Evolutionary conservation across 2,888 invertebrate species (phyloP), one percentile per base, ranked within the genome.

Genomic region (Amphimallon solstitiale): DNA sequence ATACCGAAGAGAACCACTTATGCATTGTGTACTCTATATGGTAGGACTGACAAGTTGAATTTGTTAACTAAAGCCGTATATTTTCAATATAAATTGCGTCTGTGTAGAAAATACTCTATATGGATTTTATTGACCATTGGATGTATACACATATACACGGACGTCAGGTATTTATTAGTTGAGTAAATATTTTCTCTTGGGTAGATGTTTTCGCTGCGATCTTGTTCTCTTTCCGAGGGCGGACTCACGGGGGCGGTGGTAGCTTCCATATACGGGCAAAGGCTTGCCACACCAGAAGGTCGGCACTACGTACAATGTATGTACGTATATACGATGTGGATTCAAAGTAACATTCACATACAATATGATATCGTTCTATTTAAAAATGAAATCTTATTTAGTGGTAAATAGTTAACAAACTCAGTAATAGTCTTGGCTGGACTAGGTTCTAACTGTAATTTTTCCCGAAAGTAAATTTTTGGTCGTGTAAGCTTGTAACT

Each of bases 211-310:
- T 72, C 67, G 71, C 70, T 66, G 70, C 67, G 62, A 62, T 56
- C 67, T 23, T 43, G 43, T 34, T 59, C 43, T 43, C 23, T 59
- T 59, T 59, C 72, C 73, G 77, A 76, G 76, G 80, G 79, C 78
- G 80, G 73, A 72, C 70, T 68, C 69, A 73, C 77, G 80, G 79
- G 79, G 81, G 79, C 77, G 80, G 78, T 74, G 75, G 77, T 77
- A 72, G 75, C 74, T 75, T 71, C 80, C 79, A 73, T 78, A 74
- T 76, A 78, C 70, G 76, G 78, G 70, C 75, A 79, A 80, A 78
- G 80, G 80, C 79, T 80, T 80, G 79, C 75, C 74, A 65, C 63
- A 66, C 66, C 66, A 68, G 72, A 72, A 72, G 72, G 72, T 72
- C 72, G 70, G 65, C 43, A 59, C 56, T 59, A 23, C 56, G 15